A percentile compares a stretch with the other conserved stretches of the same genome.
Conservation (phyloP, 2,888 invertebrate species). For the Torymus auratus region DNA sequence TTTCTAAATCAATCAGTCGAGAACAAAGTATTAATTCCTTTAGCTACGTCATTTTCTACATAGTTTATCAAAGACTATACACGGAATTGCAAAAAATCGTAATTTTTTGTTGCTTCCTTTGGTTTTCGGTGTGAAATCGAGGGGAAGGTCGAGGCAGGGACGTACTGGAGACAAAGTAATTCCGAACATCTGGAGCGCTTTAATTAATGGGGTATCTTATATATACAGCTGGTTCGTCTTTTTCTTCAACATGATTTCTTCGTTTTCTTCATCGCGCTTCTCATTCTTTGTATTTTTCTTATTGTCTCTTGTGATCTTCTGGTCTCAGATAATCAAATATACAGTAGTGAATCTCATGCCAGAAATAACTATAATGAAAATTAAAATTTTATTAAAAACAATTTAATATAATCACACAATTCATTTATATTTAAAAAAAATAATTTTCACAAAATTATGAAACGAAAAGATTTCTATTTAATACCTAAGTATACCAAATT, state of each 20-base stretch:
- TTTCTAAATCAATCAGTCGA: background rate
- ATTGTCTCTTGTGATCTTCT: conserved; percentile 61
- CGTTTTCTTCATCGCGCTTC: conserved; percentile 58
- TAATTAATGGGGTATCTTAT: conserved; percentile 74
- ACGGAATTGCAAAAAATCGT: conserved; percentile 26
- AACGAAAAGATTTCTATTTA: no score
- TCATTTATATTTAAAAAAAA: no score
- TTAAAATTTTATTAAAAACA: no score
- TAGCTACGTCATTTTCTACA: no score
- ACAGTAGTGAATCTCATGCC: no score
- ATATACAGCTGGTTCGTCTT: conserved; percentile 63
- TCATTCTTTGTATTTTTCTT: conserved; percentile 61
- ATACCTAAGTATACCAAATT: no score
- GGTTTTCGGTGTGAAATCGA: conserved; percentile 63
- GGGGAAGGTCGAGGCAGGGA: conserved; percentile 62
- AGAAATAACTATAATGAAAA: no score
- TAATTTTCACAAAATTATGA: no score
- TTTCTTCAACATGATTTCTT: conserved; percentile 43
- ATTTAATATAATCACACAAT: no score
- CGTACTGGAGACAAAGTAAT: conserved; percentile 71
- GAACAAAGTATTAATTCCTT: no score
- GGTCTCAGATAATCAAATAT: conserved; percentile 65
- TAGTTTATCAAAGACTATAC: no score
- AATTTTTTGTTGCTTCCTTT: conserved; percentile 51
- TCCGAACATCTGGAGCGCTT: conserved; percentile 74